Evolutionary conservation across 1,140 invertebrate species (phyloP).

Genomic region (Leptinotarsa defecta): DNA sequence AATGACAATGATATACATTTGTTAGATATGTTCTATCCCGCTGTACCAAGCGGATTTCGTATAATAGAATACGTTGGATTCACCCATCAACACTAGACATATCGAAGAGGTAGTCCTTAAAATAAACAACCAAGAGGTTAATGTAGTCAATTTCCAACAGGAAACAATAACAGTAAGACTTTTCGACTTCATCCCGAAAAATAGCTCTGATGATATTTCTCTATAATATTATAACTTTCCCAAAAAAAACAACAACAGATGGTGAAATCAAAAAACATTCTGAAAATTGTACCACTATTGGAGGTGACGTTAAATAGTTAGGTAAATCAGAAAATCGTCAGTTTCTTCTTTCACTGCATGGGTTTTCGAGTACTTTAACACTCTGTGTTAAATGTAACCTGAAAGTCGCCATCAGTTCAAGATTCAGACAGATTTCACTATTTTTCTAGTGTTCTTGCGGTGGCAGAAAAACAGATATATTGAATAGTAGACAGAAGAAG

Average conservation of each 20-base stretch:
- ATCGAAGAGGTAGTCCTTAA: background rate
- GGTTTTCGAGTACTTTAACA: background rate
- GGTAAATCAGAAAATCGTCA: background rate
- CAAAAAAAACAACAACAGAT: background rate
- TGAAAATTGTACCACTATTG: background rate
- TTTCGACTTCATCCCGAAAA: background rate
- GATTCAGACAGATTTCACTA: background rate
- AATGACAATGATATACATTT: slow-evolving; percentile 42
- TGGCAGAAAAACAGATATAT: background rate
- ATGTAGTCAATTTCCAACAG: background rate
- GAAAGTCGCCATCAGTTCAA: background rate
- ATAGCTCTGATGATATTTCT: background rate
- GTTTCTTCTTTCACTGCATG: background rate
- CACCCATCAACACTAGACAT: slow-evolving; percentile 26
- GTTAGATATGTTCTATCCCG: slow-evolving; percentile 49
- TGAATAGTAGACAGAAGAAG: background rate
- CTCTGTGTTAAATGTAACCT: background rate
- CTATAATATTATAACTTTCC: background rate
- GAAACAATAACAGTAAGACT: background rate
- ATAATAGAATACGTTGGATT: slow-evolving; percentile 50
- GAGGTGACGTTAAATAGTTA: background rate
- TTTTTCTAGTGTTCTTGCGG: background rate
- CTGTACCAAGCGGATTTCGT: slow-evolving; percentile 44
- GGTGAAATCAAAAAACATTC: background rate
- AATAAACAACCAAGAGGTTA: background rate